Conservation (phyloP, 2,113 vertebrate species). For the Rhynchomys soricoides region DNA sequence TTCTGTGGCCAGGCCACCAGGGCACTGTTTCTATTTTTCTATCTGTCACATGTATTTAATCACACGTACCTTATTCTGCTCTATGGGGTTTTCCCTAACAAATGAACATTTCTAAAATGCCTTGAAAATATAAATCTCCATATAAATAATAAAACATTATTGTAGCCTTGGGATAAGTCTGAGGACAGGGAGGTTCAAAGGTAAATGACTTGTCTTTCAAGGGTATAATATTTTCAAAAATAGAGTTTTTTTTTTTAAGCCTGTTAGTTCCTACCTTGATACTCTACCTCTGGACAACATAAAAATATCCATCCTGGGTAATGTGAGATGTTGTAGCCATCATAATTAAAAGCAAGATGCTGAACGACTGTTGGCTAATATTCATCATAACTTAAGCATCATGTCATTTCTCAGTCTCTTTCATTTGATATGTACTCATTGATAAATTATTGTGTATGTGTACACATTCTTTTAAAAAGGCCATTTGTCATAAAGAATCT, state of each 20-base stretch:
- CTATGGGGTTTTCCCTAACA: conserved; percentile 70
- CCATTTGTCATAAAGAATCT: not conserved
- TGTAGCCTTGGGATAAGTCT: conserved; percentile 63
- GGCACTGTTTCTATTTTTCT: conserved; percentile 49
- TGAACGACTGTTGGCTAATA: not conserved
- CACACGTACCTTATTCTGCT: conserved; percentile 69
- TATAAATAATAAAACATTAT: conserved; percentile 75
- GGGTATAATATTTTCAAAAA: conserved; percentile 48
- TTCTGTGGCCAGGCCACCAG: conserved; percentile 1
- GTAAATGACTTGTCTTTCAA: conserved; percentile 48
- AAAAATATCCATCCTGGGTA: not conserved
- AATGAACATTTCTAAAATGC: conserved; percentile 73
- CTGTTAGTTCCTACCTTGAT: conserved; percentile 43
- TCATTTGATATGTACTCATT: not conserved
- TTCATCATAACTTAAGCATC: not conserved
- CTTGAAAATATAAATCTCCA: conserved; percentile 77
- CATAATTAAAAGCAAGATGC: conserved; percentile 2
- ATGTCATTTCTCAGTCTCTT: not conserved
- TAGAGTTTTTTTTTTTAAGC: conserved; percentile 44
- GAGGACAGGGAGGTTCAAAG: conserved; percentile 10
- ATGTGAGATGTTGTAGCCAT: conserved; percentile 15
- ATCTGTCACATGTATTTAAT: conserved; percentile 74
- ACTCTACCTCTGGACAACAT: not conserved
- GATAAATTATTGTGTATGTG: not conserved
- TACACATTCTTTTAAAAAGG: not conserved